Percentiles rank a stretch among this genome's conserved stretches.
phyloP scores from a whole-genome alignment of 2,797 vertebrate species.

The Apogon hyalosoma region DNA sequence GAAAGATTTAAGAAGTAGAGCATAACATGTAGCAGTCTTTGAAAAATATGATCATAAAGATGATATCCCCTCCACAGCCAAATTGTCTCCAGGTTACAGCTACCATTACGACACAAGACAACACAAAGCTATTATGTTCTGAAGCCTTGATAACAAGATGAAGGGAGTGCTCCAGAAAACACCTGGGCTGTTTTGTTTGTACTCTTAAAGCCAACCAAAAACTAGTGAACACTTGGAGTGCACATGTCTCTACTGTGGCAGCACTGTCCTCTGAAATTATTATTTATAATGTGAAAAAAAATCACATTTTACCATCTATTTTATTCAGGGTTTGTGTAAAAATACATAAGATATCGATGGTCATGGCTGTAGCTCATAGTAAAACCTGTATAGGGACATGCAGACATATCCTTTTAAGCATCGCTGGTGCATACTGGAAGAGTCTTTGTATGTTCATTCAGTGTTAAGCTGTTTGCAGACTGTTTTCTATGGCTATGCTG shows the following conservation, averaged over 20 bases:
- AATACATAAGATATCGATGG: too few relatives aligned
- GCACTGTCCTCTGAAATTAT: background rate
- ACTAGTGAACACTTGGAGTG: conserved; percentile 22
- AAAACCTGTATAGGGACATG: too few relatives aligned
- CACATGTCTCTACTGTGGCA: conserved; percentile 1
- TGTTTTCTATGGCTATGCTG: background rate
- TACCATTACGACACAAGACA: conserved; percentile 55
- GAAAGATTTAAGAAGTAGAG: conserved; percentile 72
- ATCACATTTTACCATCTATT: background rate
- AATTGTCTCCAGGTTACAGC: conserved; percentile 62
- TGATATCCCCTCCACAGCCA: conserved; percentile 51
- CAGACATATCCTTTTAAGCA: too few relatives aligned
- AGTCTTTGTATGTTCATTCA: too few relatives aligned
- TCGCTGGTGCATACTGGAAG: too few relatives aligned
- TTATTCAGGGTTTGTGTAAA: too few relatives aligned
- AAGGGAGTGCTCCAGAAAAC: conserved; percentile 50
- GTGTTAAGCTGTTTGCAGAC: too few relatives aligned
- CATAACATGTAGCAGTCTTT: conserved; percentile 51
- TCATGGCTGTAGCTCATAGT: too few relatives aligned
- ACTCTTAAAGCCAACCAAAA: conserved; percentile 45
- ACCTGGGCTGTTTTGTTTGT: conserved; percentile 52
- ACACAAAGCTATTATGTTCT: conserved; percentile 56
- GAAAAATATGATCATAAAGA: conserved; percentile 72
- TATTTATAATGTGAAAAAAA: background rate
- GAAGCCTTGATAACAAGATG: conserved; percentile 47